Evolutionary conservation across 64 coral and sea anemone species (phyloP), one percentile per base, ranked within the genome.

Genomic region (Montipora cactus): DNA sequence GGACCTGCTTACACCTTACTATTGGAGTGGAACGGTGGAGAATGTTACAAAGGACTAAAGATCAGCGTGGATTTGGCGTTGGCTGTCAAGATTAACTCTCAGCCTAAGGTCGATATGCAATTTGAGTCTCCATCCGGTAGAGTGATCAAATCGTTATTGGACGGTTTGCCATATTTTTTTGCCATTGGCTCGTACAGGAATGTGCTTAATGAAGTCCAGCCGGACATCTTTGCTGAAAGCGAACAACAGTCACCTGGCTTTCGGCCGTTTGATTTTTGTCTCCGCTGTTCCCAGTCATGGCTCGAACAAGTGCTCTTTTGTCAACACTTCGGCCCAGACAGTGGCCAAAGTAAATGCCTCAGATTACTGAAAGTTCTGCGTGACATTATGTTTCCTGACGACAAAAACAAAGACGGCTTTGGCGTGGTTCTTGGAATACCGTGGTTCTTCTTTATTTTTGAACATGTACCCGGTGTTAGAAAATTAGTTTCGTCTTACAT

Each of bases 361-460:
- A 91, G 89, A 53, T 46, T 91, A 58, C 80, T 91, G 16, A 91
- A 91, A 51, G 61, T 91, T 20, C 57, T 91, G 79, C 89, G 89
- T 82, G 89, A 82, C 49, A 75, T 91, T 4, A 7, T 75, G 47
- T 73, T 91, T 83, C 89, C 67, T 67, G 77, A 28, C 2, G 19
- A 19, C 47, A 8, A 19, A 67, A 67, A 67, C 15, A 18, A 1
- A 4, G 18, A 15, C 64, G 5, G 1, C 25, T 28, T 28, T 28
- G 25, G 25, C 0, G 1, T 1, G 25, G 25, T 28, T 28, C 25
- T 28, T 28, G 25, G 25, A 28, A 28, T 1, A 28, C 25, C 25
- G 1, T 28, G 64, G 18, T 0, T 4, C 4, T 25, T 75, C 71
- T 55, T 2, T 68, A 16, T 58, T 7, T 47, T 57, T 75, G 22